Percentiles rank a stretch among this genome's conserved stretches.
Conservation (phyloP, 2,888 invertebrate species). For the Cecidostiba fungosa region DNA sequence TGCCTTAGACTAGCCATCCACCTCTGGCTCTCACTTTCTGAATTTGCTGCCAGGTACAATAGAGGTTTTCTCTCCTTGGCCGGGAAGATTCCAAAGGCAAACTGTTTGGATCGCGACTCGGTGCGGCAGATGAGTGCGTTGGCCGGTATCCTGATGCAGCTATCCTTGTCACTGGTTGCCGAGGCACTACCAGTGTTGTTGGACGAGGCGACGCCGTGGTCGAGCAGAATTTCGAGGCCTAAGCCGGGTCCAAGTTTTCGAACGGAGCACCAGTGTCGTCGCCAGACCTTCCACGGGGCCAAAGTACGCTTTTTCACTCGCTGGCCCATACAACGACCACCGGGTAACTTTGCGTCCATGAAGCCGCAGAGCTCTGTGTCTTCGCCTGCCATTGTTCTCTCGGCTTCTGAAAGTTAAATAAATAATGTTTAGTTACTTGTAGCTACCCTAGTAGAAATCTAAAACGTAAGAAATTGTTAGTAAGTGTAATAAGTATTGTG, state of each 20-base stretch:
- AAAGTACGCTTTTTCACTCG: conserved; percentile 74
- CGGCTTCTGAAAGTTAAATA: conserved; percentile 27
- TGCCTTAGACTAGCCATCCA: conserved; percentile 84
- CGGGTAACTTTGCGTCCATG: conserved; percentile 74
- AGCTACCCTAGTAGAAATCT: too few relatives aligned
- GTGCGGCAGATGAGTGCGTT: conserved; percentile 84
- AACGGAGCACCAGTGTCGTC: conserved; percentile 76
- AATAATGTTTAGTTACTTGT: too few relatives aligned
- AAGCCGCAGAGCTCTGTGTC: conserved; percentile 75
- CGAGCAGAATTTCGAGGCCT: conserved; percentile 71
- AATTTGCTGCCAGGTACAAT: conserved; percentile 84
- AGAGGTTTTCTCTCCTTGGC: conserved; percentile 83
- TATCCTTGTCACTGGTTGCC: conserved; percentile 70
- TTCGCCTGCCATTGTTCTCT: conserved; percentile 61
- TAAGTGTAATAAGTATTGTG: neutral
- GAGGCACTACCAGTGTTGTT: neutral
- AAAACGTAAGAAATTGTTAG: neutral
- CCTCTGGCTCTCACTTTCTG: conserved; percentile 84
- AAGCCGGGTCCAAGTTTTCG: conserved; percentile 71
- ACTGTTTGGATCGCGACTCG: conserved; percentile 85
- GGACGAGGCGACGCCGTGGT: conserved; percentile 67
- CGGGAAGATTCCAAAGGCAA: conserved; percentile 87
- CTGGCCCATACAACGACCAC: conserved; percentile 72
- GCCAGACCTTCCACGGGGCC: conserved; percentile 75
- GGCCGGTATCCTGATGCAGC: conserved; percentile 81